phyloP scores from a whole-genome alignment of 2,113 vertebrate species.

The Chroicocephalus ridibundus region DNA sequence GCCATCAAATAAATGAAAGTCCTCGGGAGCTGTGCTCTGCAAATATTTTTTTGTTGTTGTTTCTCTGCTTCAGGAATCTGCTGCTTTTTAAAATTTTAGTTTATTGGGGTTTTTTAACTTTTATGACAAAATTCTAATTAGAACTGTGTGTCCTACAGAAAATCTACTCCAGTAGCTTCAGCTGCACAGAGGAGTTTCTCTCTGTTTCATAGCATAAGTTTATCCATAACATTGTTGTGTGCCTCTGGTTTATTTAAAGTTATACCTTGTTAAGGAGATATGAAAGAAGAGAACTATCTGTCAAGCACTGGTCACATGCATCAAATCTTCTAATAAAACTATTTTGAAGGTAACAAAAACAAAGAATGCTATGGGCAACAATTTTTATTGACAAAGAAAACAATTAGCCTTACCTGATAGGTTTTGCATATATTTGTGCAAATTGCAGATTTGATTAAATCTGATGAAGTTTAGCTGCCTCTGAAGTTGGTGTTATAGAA shows the following conservation, averaged over 20 bases:
- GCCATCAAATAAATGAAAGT: neutral
- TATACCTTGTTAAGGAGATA: neutral
- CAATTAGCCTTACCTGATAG: neutral
- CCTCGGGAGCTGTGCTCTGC: neutral
- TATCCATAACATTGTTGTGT: neutral
- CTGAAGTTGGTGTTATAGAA: neutral
- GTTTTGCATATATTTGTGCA: neutral
- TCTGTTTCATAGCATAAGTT: neutral
- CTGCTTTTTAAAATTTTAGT: neutral
- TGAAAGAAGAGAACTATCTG: neutral
- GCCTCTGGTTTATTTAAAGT: neutral
- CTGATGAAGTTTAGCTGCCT: neutral
- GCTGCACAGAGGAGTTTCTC: neutral
- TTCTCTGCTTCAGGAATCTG: neutral
- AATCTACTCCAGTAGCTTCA: neutral
- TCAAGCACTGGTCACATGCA: neutral
- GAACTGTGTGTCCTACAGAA: neutral
- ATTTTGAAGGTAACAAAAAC: neutral
- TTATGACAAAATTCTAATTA: neutral
- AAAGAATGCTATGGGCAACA: neutral
- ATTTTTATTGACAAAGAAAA: neutral
- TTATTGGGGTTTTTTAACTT: neutral
- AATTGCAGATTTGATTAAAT: neutral
- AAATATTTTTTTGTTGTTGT: neutral
- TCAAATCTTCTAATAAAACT: neutral